These are phyloP conservation scores for Tetragnatha versicolor DNA, from an alignment of 1,140 invertebrate genomes.

Conservation along the genomic window DNA sequence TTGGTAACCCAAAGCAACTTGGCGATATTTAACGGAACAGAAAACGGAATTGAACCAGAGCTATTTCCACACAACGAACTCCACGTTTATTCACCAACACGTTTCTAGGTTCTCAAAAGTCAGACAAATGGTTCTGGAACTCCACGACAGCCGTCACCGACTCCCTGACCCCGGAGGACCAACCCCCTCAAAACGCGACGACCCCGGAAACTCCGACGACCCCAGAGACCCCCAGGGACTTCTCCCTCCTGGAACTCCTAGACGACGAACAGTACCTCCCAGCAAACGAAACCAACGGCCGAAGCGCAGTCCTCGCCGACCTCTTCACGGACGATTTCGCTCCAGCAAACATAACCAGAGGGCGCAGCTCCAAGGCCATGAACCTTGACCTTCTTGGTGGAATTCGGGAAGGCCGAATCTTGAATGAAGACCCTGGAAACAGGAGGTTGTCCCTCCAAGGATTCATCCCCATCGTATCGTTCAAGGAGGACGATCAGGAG, in stretches of 20 bases:
- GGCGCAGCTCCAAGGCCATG: constrained; percentile 33
- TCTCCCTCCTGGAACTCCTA: background rate
- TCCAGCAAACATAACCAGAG: constrained; percentile 33
- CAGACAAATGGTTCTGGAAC: constrained; percentile 44
- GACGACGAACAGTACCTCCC: background rate
- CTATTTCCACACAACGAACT: no score
- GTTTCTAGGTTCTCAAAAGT: background rate
- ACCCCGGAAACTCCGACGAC: background rate
- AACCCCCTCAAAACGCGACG: background rate
- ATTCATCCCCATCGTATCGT: constrained; percentile 57
- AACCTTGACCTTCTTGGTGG: constrained; percentile 26
- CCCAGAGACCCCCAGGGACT: background rate
- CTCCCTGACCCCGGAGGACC: constrained; percentile 2
- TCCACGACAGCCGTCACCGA: constrained; percentile 20
- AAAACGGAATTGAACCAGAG: background rate
- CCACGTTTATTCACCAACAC: no score
- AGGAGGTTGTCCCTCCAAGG: constrained; percentile 51
- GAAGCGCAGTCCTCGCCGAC: background rate
- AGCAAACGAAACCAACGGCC: constrained; percentile 7
- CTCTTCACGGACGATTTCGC: constrained; percentile 28
- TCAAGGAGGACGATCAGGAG: constrained; percentile 18
- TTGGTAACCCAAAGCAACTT: no score
- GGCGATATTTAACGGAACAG: background rate
- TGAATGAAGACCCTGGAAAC: constrained; percentile 53
- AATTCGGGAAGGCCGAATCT: constrained; percentile 51